Evolutionary conservation across 2,797 vertebrate genomes (phyloP).

Genomic region (Sebastes aleutianus): DNA sequence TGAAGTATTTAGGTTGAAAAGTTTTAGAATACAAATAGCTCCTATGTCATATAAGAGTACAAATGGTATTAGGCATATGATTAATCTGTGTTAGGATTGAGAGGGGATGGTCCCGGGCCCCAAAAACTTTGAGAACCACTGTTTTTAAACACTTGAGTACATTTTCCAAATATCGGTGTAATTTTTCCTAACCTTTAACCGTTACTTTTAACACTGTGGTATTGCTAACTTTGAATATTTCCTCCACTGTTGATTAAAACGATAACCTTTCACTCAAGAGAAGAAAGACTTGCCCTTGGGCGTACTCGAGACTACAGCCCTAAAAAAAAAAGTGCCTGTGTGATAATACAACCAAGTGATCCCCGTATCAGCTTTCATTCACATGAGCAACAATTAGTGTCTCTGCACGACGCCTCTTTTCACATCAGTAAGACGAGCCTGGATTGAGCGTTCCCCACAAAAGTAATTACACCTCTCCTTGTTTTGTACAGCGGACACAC

Average conservation of each 20-base stretch:
- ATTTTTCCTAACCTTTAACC: background rate
- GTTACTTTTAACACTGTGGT: background rate
- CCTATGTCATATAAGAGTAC: no score
- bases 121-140: no score
- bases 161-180: background rate
- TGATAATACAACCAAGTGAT: conserved; percentile 32
- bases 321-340: background rate
- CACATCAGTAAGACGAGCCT: conserved; percentile 45
- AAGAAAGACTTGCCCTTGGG: background rate
- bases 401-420: conserved; percentile 44
- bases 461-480: conserved; percentile 55
- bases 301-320: background rate
- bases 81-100: no score
- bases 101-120: accelerated
- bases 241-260: background rate
- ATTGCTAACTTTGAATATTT: background rate
- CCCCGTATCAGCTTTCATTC: conserved; percentile 44
- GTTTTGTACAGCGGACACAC: conserved; percentile 47
- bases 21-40: no score
- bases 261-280: background rate
- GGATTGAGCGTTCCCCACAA: conserved; percentile 45
- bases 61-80: no score
- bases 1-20: no score
- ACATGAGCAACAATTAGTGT: conserved; percentile 55
- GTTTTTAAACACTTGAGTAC: background rate